These are phyloP conservation scores for Ornithoptera priamus DNA, from an alignment of 2,888 invertebrate genomes.

Conservation along the genomic window DNA sequence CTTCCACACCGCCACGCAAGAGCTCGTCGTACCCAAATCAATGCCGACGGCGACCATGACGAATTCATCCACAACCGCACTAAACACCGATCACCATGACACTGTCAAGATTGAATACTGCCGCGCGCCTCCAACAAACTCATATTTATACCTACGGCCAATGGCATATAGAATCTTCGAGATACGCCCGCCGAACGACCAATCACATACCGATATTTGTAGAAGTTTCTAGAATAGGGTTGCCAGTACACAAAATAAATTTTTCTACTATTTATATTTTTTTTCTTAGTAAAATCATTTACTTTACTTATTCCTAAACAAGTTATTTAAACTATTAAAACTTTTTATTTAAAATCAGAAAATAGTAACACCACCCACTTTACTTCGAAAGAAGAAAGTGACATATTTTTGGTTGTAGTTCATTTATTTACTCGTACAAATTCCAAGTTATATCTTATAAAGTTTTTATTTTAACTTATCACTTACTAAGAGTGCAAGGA, in stretches of 20 bases:
- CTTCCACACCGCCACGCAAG: constrained; percentile 62
- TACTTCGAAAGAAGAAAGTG: no score
- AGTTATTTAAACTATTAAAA: no score
- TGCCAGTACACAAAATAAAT: constrained; percentile 37
- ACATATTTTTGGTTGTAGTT: no score
- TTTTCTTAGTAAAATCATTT: background rate
- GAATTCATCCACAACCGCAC: constrained; percentile 12
- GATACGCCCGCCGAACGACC: constrained; percentile 39
- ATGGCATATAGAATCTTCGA: constrained; percentile 54
- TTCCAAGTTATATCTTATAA: no score
- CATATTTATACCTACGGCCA: constrained; percentile 55
- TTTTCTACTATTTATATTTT: constrained; percentile 16
- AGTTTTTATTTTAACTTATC: no score
- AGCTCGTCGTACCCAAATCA: constrained; percentile 62
- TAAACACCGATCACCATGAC: constrained; percentile 8
- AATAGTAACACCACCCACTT: no score
- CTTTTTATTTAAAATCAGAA: no score
- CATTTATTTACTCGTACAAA: no score
- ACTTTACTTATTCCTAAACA: no score
- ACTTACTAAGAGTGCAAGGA: no score
- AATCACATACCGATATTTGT: constrained; percentile 45
- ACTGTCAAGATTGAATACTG: constrained; percentile 10
- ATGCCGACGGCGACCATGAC: constrained; percentile 63
- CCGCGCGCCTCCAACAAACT: constrained; percentile 38
- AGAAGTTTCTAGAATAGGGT: constrained; percentile 53